Evolutionary conservation across 2,888 invertebrate genomes (phyloP).

Genomic region (Crematogaster levior): DNA sequence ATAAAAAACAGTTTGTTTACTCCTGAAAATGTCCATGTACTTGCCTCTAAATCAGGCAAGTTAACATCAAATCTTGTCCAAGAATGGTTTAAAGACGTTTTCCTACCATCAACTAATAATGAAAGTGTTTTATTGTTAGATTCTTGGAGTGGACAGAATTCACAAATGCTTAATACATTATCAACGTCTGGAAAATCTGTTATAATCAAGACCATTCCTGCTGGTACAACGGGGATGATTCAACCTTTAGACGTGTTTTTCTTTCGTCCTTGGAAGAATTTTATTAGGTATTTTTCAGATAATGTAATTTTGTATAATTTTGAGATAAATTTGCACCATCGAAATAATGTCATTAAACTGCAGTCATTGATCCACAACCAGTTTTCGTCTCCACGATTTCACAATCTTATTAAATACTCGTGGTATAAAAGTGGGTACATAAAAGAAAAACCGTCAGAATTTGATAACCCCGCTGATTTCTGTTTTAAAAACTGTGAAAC

Average conservation of each 20-base stretch:
- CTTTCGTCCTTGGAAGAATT: slow-evolving; percentile 23
- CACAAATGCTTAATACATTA: slow-evolving; percentile 14
- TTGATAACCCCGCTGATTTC: slow-evolving; percentile 11
- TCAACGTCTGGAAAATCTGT: slow-evolving; percentile 25
- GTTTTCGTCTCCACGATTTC: not conserved
- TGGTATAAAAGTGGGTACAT: slow-evolving; percentile 9
- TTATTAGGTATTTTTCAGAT: slow-evolving; percentile 15
- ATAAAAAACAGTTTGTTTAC: slow-evolving; percentile 9
- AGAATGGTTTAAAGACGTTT: slow-evolving; percentile 20
- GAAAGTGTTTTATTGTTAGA: slow-evolving; percentile 23
- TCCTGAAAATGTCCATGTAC: slow-evolving; percentile 23
- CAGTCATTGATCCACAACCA: not conserved
- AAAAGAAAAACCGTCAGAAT: slow-evolving; percentile 12
- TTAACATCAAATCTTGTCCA: slow-evolving; percentile 24
- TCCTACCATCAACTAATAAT: slow-evolving; percentile 14
- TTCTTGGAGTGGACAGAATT: slow-evolving; percentile 37
- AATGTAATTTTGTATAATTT: slow-evolving; percentile 4
- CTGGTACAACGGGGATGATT: slow-evolving; percentile 23
- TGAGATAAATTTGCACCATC: not conserved
- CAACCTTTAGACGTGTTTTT: slow-evolving; percentile 25
- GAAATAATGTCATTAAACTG: slow-evolving; percentile 11
- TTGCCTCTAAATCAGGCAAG: slow-evolving; percentile 17
- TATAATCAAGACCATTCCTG: slow-evolving; percentile 8
- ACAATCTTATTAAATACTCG: slow-evolving; percentile 22
- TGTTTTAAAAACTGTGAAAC: slow-evolving; percentile 22